A percentile compares a stretch with the other conserved stretches of the same genome.
Conservation (phyloP, 2,797 vertebrate genomes). For the Sebastiscus albofasciatus region DNA sequence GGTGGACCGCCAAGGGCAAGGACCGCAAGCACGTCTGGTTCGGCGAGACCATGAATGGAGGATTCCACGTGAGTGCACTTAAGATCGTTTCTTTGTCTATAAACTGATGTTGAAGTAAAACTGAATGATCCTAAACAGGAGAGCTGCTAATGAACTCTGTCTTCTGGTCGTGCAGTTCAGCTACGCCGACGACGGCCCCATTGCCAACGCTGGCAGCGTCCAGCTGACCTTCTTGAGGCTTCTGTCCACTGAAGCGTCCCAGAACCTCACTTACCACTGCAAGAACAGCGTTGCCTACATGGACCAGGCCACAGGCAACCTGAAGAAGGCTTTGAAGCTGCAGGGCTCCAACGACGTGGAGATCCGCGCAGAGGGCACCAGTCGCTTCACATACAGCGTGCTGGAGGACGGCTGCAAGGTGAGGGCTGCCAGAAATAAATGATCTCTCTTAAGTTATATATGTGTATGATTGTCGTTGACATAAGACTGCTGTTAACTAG, state of each 20-base stretch:
- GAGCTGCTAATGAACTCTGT: neutral
- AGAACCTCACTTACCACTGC: constrained; percentile 99
- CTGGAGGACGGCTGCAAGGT: constrained; percentile 97
- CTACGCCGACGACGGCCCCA: constrained; percentile 90
- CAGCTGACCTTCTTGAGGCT: constrained; percentile 97
- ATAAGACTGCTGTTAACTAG: neutral
- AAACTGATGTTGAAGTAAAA: neutral
- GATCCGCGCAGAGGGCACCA: constrained; percentile 96
- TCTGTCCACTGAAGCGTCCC: constrained; percentile 93
- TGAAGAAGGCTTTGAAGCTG: constrained; percentile 94
- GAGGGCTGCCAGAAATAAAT: constrained; percentile 38
- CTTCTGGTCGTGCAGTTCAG: constrained; percentile 84
- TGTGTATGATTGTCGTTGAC: neutral
- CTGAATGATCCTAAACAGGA: neutral
- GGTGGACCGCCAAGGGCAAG: constrained; percentile 95
- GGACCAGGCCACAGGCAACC: constrained; percentile 91
- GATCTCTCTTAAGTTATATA: neutral
- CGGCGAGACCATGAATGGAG: constrained; percentile 93
- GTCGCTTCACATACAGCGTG: constrained; percentile 94
- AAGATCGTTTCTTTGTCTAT: too few species aligned
- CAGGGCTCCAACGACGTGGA: constrained; percentile 97
- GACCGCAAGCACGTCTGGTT: constrained; percentile 96
- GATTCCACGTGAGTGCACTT: constrained; percentile 90
- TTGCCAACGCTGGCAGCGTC: constrained; percentile 87
- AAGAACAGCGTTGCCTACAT: constrained; percentile 97